These are phyloP conservation scores for Thamnophis sirtalis DNA, from an alignment of 2,113 vertebrate genomes.

Conservation along the genomic window DNA sequence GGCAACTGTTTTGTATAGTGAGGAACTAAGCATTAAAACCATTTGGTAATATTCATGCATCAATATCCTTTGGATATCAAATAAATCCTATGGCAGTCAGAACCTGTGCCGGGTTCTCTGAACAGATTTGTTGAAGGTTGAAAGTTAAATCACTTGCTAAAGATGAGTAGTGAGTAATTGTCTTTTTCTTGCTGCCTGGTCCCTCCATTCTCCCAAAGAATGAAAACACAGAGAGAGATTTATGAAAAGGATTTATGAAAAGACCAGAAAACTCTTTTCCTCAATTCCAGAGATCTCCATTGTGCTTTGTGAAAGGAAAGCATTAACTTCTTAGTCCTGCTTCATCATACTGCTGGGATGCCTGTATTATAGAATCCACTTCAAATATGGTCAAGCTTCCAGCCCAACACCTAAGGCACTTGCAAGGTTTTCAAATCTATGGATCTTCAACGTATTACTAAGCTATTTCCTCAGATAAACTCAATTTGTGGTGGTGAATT, in stretches of 20 bases:
- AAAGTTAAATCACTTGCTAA: slow-evolving; percentile 1
- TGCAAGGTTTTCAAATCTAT: not conserved
- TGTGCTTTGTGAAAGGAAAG: not conserved
- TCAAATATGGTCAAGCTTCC: not conserved
- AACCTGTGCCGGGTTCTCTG: not conserved
- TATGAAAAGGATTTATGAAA: slow-evolving; percentile 4
- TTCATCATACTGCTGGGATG: not conserved
- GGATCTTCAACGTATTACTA: not conserved
- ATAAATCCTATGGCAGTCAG: not conserved
- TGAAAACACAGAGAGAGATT: not conserved
- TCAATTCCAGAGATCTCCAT: not conserved
- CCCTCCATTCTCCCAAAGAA: not conserved
- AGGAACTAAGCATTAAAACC: not conserved
- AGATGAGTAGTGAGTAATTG: not conserved
- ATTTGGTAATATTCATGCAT: not conserved
- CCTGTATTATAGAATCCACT: not conserved
- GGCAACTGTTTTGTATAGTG: not conserved
- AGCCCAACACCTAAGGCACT: too few species aligned
- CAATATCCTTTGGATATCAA: not conserved
- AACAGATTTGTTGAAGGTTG: not conserved
- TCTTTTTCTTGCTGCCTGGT: not conserved
- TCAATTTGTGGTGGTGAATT: not conserved
- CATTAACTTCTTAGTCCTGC: not conserved
- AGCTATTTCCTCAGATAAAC: not conserved
- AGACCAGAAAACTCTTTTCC: not conserved